phyloP scores from a whole-genome alignment of 1,140 invertebrate species.

The Bombus haemorrhoidalis region DNA sequence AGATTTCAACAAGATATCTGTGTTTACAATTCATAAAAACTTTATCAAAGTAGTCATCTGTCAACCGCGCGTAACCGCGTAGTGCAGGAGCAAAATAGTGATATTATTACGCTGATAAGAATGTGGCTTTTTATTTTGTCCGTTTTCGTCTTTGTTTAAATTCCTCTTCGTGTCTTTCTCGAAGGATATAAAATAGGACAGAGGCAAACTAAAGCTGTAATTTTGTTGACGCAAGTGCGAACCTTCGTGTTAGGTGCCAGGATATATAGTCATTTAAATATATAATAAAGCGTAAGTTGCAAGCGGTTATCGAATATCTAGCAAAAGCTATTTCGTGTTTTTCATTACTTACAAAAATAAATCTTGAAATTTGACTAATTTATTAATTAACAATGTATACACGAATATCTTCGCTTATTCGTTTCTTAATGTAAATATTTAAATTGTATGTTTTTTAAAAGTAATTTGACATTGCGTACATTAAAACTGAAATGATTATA shows the following conservation, averaged over 20 bases:
- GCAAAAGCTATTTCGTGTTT: background rate
- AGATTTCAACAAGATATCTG: too few relatives aligned
- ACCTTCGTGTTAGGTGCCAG: background rate
- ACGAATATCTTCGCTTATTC: background rate
- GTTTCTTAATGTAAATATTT: background rate
- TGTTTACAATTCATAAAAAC: background rate
- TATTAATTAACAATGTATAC: background rate
- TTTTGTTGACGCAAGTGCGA: background rate
- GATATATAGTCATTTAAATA: constrained; percentile 9
- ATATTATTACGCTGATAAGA: background rate
- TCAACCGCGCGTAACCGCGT: background rate
- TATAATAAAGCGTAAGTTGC: constrained; percentile 15
- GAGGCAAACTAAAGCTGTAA: background rate
- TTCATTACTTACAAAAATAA: background rate
- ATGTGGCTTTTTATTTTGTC: constrained; percentile 51
- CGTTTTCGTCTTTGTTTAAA: background rate
- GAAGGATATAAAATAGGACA: constrained; percentile 10
- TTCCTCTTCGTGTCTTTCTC: too few relatives aligned
- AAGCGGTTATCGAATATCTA: background rate
- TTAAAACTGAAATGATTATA: background rate
- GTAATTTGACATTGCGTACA: background rate
- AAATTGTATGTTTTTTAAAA: background rate
- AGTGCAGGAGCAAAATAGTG: background rate
- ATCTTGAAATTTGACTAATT: background rate
- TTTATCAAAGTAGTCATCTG: constrained; percentile 4